Evolutionary conservation across 2,797 vertebrate species (phyloP).

Genomic region (Mionectes olivaceus): DNA sequence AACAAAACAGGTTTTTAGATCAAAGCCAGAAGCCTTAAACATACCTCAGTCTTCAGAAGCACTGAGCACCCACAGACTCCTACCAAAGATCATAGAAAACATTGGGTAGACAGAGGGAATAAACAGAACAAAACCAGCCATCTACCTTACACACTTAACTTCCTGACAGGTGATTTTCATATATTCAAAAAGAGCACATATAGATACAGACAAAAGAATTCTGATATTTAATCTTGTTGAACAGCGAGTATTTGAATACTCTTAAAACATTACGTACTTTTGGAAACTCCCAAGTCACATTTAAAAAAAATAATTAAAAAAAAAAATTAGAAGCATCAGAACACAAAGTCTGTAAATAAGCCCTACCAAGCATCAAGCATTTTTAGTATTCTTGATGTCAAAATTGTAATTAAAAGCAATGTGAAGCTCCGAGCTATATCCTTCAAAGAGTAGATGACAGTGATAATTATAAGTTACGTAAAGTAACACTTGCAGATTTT

Average conservation of each 20-base stretch:
- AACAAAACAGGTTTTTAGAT: background rate
- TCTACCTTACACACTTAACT: conserved; percentile 13
- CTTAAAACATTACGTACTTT: background rate
- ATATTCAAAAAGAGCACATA: background rate
- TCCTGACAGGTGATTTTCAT: background rate
- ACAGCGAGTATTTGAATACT: background rate
- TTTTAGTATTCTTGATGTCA: background rate
- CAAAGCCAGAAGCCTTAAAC: conserved; percentile 52
- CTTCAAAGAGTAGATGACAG: background rate
- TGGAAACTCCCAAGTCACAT: background rate
- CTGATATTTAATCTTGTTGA: background rate
- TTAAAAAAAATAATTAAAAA: background rate
- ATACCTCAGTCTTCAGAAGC: conserved; percentile 55
- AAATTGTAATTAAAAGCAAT: background rate
- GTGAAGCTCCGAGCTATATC: background rate
- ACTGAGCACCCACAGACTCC: conserved; percentile 62
- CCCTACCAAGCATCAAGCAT: background rate
- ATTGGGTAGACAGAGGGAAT: conserved; percentile 50
- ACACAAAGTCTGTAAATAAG: background rate
- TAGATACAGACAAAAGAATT: background rate
- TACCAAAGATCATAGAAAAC: conserved; percentile 65
- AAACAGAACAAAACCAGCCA: conserved; percentile 42
- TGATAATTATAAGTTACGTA: conserved; percentile 18
- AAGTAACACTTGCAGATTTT: conserved; percentile 11
- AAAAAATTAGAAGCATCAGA: background rate